Base-by-base conservation (phyloP, 2,888 invertebrate species). In the Sinelater perroti region DNA sequence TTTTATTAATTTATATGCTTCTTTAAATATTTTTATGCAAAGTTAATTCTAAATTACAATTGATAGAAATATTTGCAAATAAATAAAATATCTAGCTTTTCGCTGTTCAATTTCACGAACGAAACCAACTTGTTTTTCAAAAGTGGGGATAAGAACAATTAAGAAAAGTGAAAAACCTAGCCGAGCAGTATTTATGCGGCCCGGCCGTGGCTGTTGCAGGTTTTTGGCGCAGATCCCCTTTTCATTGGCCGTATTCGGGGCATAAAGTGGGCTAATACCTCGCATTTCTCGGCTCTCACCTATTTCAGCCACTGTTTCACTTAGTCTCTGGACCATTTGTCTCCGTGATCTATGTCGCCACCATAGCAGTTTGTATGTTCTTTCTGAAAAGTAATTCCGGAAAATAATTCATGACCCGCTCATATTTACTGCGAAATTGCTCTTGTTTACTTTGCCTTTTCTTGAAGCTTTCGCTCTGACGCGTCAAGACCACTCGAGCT, bases 231-330 rank as follows among this genome's bases (percentile, higher is more conserved):
- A 51, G 35, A 59, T 46, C 51, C 55, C 26, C 54, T 51, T 58
- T 61, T 59, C 61, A 55, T 61, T 59, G 51, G 55, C 47, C 51
- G 50, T 59, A 61, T 61, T 61, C 51, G 49, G 38, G 31, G 50
- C 42, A 56, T 56, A 49, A 49, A 56, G 49, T 56, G 45, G 52
- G 52, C 56, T 65, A 65, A 65, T 65, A 62, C 60, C 54, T 42
- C 68, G 70, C 71, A 69, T 70, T 68, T 67, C 67, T 65, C 64
- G 52, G 63, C 68, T 71, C 69, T 69, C 70, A 72, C 70, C 68
- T 71, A 70, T 70, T 69, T 70, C 67, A 71, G 66, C 67, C 66
- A 67, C 65, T 68, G 63, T 70, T 68, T 69, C 66, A 66, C 62
- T 60, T 61, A 58, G 61, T 55, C 57, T 61, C 47, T 54, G 61